Evolutionary conservation across 2,797 vertebrate genomes (phyloP), one percentile per base, ranked within the genome.

Genomic region (Sitta carolinensis): DNA sequence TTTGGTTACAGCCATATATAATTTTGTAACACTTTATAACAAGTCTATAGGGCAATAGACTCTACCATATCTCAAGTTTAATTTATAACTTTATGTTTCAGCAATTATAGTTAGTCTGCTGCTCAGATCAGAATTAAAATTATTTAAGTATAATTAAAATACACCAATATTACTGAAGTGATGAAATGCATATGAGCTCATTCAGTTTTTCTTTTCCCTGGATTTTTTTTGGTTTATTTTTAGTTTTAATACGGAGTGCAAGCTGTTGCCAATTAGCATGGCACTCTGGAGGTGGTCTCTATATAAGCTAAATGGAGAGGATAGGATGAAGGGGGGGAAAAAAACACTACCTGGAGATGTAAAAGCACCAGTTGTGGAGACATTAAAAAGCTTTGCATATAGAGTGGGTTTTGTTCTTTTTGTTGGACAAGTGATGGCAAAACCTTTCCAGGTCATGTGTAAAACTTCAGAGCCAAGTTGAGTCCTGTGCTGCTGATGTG

Each of bases 231-330:
- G 18, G 5, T 6, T n/a, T 90, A 30, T 85, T 92, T 90, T 92
- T 91, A 58, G 63, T 73, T 95, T 94, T 79, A 67, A 67, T 90
- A 20, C 9, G 20, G 42, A 47, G 8, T 67, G 42, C 89, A 87
- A 89, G 76, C 91, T 95, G 82, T 95, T 89, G 85, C 77, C 92
- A 86, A 88, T 94, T 96, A 93, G 58, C 36, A 4, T 66, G 69
- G 69, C 62, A 45, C 47, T 85, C 32, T 52, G 51, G 69, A 91
- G 69, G 69, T 86, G 67, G 76, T 89, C 85, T 86, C 52, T 22
- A 0, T 38, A 29, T 52, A 57, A 68, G n/a, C 58, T 92, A 40
- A 75, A 62, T n/a, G 30, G 79, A 73, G 55, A 84, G 55, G 74
- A 25, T 43, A 61, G 40, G 50, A 12, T 25, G 58, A 89, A 84